These are phyloP conservation scores for Cygnus buccinator DNA, from an alignment of 2,113 vertebrate species.

Conservation along the genomic window DNA sequence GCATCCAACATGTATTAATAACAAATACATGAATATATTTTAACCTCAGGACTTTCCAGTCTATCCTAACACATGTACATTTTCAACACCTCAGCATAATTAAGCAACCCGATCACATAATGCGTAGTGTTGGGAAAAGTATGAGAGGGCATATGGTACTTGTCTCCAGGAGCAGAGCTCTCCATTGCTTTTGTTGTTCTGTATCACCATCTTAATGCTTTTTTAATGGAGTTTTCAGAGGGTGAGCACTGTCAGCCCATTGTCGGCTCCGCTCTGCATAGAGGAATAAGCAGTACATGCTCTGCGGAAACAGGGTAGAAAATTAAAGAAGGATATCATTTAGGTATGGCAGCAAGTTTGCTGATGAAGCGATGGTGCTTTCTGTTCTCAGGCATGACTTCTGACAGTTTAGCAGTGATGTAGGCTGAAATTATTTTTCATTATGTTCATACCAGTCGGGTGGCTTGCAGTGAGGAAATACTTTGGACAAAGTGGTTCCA, in stretches of 20 bases:
- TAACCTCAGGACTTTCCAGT: neutral
- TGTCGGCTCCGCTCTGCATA: neutral
- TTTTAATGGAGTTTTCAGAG: constrained; percentile 40
- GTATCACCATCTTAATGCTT: neutral
- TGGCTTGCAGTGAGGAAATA: neutral
- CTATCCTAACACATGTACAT: neutral
- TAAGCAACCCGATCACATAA: neutral
- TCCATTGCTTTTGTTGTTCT: neutral
- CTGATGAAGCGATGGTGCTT: neutral
- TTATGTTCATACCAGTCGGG: rapidly evolving
- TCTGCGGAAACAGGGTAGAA: neutral
- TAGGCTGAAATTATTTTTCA: neutral
- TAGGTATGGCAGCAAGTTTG: neutral
- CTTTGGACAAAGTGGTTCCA: neutral
- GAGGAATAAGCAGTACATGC: neutral
- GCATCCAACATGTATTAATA: neutral
- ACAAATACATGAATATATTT: neutral
- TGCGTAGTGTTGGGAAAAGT: neutral
- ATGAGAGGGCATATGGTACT: neutral
- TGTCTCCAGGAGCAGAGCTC: neutral
- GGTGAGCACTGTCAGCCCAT: neutral
- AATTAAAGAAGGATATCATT: neutral
- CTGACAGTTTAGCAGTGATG: constrained; percentile 5
- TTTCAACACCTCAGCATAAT: neutral
- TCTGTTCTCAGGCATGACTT: neutral